Base-by-base conservation (phyloP, 2,797 vertebrate species). In the Gadopsis bispinosus region DNA sequence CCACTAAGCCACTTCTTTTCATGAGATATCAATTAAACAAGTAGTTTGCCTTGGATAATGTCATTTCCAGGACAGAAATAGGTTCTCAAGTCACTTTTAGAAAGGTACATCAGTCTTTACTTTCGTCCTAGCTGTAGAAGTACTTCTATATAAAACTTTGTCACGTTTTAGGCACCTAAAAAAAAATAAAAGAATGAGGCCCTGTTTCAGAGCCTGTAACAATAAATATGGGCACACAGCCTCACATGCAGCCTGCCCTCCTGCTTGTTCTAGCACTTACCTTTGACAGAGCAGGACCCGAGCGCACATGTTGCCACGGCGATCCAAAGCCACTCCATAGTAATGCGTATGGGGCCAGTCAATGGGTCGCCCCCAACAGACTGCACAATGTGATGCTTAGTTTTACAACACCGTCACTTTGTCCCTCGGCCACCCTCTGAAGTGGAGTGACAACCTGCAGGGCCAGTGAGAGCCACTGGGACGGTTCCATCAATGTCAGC, bases 281-380 rank as follows among this genome's bases (percentile, higher is more conserved):
- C 95, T 93, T 95, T 92, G 87, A 94, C 93, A 90, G 91, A 88
- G 83, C 84, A 75, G 83, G 89, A 89, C 74, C 80, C 51, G 69
- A 95, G 90, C 82, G 90, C 83, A 81, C 89, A 94, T 60, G 93
- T 93, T 92, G 92, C 92, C 94, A 95, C 88, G 43, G 92, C 83
- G 69, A 95, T 91, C 87, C 92, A 94, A 91, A 95, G 91, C 92
- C 92, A 87, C 89, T 87, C 91, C 95, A 95, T 95, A 90, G 92
- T 92, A 75, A 66, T 73, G 83, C 63, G 71, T 83, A 74, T 41
- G 75, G 37, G 76, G 77, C 72, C 84, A 56, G 88, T 90, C 88
- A 86, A 89, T 80, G 84, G 88, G 81, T 86, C 84, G 39, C 81
- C 82, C 79, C 71, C 72, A 39, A 75, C 81, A 65, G 58, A 70